Conservation (phyloP, 1,140 invertebrate genomes). For the Drosophila auraria region DNA sequence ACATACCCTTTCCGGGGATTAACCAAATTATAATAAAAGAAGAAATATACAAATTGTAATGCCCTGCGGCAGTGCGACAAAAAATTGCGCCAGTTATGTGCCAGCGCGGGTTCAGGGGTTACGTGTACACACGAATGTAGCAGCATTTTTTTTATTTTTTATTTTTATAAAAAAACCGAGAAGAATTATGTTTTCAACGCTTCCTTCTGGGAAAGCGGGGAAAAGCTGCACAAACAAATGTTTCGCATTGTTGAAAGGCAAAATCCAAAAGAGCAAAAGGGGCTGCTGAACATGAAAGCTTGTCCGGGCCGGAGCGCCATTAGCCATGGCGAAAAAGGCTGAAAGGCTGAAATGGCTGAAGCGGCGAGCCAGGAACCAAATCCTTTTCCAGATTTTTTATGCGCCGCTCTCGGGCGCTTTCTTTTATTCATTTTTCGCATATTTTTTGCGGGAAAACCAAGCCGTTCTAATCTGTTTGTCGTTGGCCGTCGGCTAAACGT, state of each 20-base stretch:
- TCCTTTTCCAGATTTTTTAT: conserved; percentile 71
- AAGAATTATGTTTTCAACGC: conserved; percentile 67
- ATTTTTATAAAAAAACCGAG: conserved; percentile 51
- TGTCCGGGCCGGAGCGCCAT: conserved; percentile 70
- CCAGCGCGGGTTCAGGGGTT: conserved; percentile 21
- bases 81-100: conserved; percentile 29
- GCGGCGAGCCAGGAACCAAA: conserved; percentile 58
- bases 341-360: conserved; percentile 37
- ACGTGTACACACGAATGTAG: conserved; percentile 25
- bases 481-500: conserved; percentile 45
- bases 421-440: conserved; percentile 56
- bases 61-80: conserved; percentile 61
- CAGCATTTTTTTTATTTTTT: conserved; percentile 2
- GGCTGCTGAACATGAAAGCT: conserved; percentile 48
- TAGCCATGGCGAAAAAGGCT: conserved; percentile 57
- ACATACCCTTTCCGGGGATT: not conserved
- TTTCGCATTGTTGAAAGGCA: conserved; percentile 74
- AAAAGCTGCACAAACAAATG: conserved; percentile 75
- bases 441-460: conserved; percentile 51
- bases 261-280: conserved; percentile 43
- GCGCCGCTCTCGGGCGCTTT: conserved; percentile 35
- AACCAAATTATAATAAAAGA: conserved; percentile 13
- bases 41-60: conserved; percentile 56
- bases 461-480: conserved; percentile 77
- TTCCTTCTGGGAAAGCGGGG: conserved; percentile 16